phyloP scores from a whole-genome alignment of 2,888 invertebrate genomes.

The Desoria tigrina region DNA sequence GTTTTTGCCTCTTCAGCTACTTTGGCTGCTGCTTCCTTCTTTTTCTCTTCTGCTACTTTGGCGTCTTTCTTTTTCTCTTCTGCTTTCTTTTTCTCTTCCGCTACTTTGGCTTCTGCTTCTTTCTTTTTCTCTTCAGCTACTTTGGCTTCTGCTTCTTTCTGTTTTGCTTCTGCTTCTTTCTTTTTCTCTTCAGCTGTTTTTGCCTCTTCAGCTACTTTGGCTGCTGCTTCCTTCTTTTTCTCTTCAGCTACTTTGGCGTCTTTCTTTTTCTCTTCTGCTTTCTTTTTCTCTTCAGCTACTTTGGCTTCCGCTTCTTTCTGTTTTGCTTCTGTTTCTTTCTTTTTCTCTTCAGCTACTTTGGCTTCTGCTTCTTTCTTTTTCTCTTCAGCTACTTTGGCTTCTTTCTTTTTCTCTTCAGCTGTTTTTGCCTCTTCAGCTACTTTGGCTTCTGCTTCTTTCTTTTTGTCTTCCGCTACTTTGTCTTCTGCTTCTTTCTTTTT shows the following conservation, averaged over 20 bases:
- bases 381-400: constrained; percentile 25
- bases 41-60: constrained; percentile 23
- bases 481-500: constrained; percentile 1
- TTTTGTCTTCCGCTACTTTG: constrained; percentile 4
- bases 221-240: constrained; percentile 38
- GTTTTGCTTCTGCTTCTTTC: constrained; percentile 33
- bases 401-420: constrained; percentile 10
- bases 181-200: constrained; percentile 33
- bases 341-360: constrained; percentile 37
- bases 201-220: constrained; percentile 29
- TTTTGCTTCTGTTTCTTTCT: constrained; percentile 39
- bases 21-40: not conserved
- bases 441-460: constrained; percentile 9
- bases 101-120: constrained; percentile 15
- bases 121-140: constrained; percentile 40
- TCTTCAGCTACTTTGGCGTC: constrained; percentile 28
- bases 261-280: constrained; percentile 45
- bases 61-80: constrained; percentile 46
- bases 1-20: not conserved
- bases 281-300: constrained; percentile 32
- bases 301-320: constrained; percentile 41
- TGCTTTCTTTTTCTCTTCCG: constrained; percentile 19
- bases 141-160: constrained; percentile 36
- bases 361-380: constrained; percentile 4
- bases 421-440: not conserved